Base-by-base conservation (phyloP, 2,797 vertebrate species). In the Poecilia picta region DNA sequence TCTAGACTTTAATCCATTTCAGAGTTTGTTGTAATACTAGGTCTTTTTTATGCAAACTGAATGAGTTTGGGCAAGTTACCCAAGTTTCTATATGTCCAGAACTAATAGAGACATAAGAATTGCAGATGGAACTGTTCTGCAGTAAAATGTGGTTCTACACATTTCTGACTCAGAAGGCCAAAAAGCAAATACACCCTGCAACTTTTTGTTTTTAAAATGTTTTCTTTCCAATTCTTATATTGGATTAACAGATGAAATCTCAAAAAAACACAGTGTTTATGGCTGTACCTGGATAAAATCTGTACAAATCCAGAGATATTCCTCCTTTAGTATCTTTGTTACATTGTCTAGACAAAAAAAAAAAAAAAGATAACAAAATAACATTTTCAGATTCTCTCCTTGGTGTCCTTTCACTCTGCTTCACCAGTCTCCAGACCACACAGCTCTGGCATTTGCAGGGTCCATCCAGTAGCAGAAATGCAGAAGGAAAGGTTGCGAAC, bases 371-470 rank as follows among this genome's bases (percentile, higher is more conserved):
- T n/a, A 51, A 51, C 5, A 49, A 51, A 49, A 49, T 49, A 20
- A 74, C 57, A 85, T 79, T 72, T 25, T 55, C n/a, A 7, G 6
- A 41, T 72, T 66, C 33, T 68, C 75, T 75, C 41, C 72, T 82
- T 76, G 57, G 11, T 89, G 83, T 93, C 89, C 83, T 91, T 84
- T 83, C 33, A 62, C 36, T 66, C 33, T 64, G 79, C 78, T 78
- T 74, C 64, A 79, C 70, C 74, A 77, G 73, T 76, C 73, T 76
- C 73, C 73, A 77, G 76, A 73, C 64, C 68, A 80, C 39, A 78
- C n/a, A 74, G 64, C 85, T 73, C 51, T 91, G 91, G 91, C 92
- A 92, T 93, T 94, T 93, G 86, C 78, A 80, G 74, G 57, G 47
- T 78, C 85, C 79, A 83, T 87, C 81, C 87, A 76, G 83, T n/a